Conservation (phyloP, 2,888 invertebrate species). For the Acleris sparsana region DNA sequence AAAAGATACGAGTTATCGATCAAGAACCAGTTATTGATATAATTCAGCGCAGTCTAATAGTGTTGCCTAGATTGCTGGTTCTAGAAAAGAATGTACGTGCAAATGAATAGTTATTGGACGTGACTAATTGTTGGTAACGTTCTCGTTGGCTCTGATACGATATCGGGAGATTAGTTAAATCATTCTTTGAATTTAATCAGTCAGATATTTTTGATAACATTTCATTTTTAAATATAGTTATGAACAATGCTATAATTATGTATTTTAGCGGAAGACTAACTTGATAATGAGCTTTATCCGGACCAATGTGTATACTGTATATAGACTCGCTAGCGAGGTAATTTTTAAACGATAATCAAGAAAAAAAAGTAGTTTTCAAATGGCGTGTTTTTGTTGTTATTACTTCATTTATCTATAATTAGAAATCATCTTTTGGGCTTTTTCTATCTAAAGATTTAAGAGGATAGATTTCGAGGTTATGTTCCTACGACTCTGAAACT, state of each 20-base stretch:
- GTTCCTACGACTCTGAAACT: too few species aligned
- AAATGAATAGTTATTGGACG: slow-evolving; percentile 13
- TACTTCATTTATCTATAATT: too few species aligned
- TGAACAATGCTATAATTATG: too few species aligned
- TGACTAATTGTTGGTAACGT: slow-evolving; percentile 28
- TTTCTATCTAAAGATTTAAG: too few species aligned
- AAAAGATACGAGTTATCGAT: slow-evolving; percentile 37
- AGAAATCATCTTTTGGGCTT: too few species aligned
- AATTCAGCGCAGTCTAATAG: slow-evolving; percentile 15
- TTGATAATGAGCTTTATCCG: background rate
- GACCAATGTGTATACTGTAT: too few species aligned
- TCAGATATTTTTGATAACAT: slow-evolving; percentile 21
- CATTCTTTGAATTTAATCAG: slow-evolving; percentile 14
- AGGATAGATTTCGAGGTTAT: too few species aligned
- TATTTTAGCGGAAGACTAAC: background rate
- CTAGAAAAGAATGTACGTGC: slow-evolving; percentile 21
- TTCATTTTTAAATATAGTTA: slow-evolving; percentile 5
- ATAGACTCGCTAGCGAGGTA: too few species aligned
- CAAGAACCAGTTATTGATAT: slow-evolving; percentile 35
- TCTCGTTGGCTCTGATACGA: slow-evolving; percentile 17
- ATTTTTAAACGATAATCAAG: too few species aligned
- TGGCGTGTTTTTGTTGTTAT: too few species aligned
- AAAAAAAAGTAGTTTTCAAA: too few species aligned
- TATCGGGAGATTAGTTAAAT: slow-evolving; percentile 31
- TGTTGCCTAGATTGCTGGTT: slow-evolving; percentile 27